Conservation (phyloP, 2,113 vertebrate species). For the Castor canadensis region DNA sequence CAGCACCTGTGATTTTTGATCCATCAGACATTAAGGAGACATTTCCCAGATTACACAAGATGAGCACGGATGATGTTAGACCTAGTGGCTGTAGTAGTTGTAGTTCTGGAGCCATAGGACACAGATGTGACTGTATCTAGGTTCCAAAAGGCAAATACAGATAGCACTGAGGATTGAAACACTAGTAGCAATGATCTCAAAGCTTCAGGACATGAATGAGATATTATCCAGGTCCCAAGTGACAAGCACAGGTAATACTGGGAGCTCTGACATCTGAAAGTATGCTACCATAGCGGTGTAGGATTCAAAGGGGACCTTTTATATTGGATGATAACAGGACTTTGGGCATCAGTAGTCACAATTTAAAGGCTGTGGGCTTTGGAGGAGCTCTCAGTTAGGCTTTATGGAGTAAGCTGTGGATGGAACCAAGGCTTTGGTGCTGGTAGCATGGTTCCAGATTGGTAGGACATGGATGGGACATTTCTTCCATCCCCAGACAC, state of each 20-base stretch:
- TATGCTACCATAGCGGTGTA: background rate
- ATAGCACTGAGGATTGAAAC: background rate
- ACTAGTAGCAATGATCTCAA: background rate
- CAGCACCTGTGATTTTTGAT: too few relatives aligned
- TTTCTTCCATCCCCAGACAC: too few relatives aligned
- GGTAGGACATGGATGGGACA: too few relatives aligned
- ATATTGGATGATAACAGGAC: background rate
- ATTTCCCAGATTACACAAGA: too few relatives aligned
- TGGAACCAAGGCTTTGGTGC: background rate
- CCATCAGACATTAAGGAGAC: too few relatives aligned
- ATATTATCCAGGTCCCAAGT: background rate
- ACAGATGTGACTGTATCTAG: too few relatives aligned
- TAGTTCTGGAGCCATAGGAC: too few relatives aligned
- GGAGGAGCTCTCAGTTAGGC: background rate
- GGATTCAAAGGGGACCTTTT: background rate
- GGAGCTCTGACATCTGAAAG: background rate
- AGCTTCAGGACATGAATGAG: background rate
- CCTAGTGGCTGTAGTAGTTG: too few relatives aligned
- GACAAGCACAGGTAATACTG: background rate
- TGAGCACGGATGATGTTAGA: too few relatives aligned
- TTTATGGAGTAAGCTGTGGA: background rate
- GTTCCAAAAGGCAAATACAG: background rate
- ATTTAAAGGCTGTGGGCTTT: too few relatives aligned
- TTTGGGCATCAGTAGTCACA: background rate
- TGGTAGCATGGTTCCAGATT: background rate